Conservation (phyloP, 2,797 vertebrate species). For the Danio tinwini region DNA sequence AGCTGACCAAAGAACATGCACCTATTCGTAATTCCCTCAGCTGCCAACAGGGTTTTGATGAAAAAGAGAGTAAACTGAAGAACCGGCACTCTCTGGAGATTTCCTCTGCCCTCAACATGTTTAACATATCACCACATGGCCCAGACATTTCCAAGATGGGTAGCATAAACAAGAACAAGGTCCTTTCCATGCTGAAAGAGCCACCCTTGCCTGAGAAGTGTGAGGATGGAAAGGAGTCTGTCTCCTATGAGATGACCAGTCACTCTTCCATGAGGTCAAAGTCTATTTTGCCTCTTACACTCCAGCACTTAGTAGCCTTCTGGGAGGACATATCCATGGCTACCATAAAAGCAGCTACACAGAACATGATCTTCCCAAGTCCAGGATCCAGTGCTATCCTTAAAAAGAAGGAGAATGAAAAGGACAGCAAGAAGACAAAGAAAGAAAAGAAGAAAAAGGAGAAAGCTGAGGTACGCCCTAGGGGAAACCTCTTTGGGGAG, state of each 20-base stretch:
- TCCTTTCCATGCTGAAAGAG: conserved; percentile 98
- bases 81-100: conserved; percentile 98
- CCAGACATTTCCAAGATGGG: conserved; percentile 99
- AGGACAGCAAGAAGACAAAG: conserved; percentile 94
- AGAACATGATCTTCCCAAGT: conserved; percentile 99
- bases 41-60: conserved; percentile 87
- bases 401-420: conserved; percentile 97
- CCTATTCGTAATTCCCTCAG: conserved; percentile 93
- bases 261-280: conserved; percentile 86
- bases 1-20: conserved; percentile 96
- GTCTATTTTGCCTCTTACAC: conserved; percentile 92
- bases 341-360: conserved; percentile 97
- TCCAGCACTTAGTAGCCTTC: conserved; percentile 97
- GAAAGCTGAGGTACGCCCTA: conserved; percentile 91
- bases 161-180: conserved; percentile 99
- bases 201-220: conserved; percentile 95
- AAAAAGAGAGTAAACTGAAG: conserved; percentile 96
- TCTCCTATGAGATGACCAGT: conserved; percentile 85
- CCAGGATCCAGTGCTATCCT: conserved; percentile 97
- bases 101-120: conserved; percentile 98
- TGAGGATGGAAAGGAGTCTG: conserved; percentile 91
- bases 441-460: conserved; percentile 99
- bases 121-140: conserved; percentile 96
- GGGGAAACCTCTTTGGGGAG: conserved; percentile 97
- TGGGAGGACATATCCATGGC: conserved; percentile 99